Evolutionary conservation across 2,888 invertebrate genomes (phyloP).

Genomic region (Schizaphis graminum): DNA sequence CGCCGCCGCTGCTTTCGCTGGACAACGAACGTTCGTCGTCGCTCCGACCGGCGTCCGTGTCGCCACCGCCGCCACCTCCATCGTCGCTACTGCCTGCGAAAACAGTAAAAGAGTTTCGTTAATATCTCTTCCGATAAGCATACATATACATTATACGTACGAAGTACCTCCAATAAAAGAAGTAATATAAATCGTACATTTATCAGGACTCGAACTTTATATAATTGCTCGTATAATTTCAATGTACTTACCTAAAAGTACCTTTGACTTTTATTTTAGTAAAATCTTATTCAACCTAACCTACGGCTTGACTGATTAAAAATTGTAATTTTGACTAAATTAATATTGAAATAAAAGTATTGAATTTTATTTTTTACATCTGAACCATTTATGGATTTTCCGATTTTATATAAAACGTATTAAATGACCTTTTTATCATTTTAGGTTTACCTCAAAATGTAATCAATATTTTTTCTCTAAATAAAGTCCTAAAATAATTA

Average conservation of each 20-base stretch:
- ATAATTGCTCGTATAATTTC: neutral
- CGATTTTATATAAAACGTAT: neutral
- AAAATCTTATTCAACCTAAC: too few relatives aligned
- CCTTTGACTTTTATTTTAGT: neutral
- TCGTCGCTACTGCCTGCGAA: slow-evolving; percentile 77
- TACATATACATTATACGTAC: neutral
- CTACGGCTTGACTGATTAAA: too few relatives aligned
- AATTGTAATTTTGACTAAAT: too few relatives aligned
- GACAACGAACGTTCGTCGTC: slow-evolving; percentile 66
- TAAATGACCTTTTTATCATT: neutral
- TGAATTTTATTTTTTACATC: neutral
- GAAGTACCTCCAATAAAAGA: neutral
- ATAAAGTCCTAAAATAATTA: neutral
- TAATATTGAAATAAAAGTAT: too few relatives aligned
- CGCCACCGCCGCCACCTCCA: slow-evolving; percentile 71
- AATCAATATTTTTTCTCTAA: too few relatives aligned
- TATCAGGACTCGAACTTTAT: neutral
- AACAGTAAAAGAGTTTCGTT: neutral
- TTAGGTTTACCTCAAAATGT: neutral
- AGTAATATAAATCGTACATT: neutral
- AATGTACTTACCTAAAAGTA: neutral
- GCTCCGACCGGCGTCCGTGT: slow-evolving; percentile 68
- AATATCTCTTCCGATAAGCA: neutral
- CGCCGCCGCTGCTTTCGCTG: neutral
- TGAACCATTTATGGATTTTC: neutral